Evolutionary conservation across 2,113 vertebrate species (phyloP).

Genomic region (Diadophis punctatus): DNA sequence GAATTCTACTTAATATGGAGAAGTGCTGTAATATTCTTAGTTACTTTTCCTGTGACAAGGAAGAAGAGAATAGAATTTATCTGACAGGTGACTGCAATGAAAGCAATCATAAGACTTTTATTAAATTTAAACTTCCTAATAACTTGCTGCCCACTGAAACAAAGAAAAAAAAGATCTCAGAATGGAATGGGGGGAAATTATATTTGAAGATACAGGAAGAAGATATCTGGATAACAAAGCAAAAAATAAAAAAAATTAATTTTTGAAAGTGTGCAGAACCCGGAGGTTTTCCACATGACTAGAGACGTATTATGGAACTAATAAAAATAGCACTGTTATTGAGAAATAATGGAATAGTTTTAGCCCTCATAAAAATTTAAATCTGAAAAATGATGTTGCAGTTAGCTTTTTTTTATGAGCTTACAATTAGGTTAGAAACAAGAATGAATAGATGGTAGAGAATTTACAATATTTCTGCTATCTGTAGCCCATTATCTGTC

Average conservation of each 20-base stretch:
- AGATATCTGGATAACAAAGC: constrained; percentile 36
- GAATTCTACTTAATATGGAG: background rate
- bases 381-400: constrained; percentile 29
- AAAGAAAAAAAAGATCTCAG: constrained; percentile 41
- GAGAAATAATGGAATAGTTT: constrained; percentile 41
- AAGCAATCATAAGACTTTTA: constrained; percentile 40
- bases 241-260: constrained; percentile 54
- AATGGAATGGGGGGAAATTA: constrained; percentile 40
- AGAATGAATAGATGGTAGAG: background rate
- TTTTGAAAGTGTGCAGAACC: constrained; percentile 33
- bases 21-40: background rate
- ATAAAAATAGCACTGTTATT: constrained; percentile 41
- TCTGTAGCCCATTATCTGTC: background rate
- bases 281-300: constrained; percentile 44
- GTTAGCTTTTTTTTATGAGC: constrained; percentile 3
- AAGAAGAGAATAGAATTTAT: constrained; percentile 37
- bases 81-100: constrained; percentile 34
- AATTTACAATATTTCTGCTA: background rate
- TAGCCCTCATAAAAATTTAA: constrained; percentile 43
- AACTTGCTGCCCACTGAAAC: constrained; percentile 38
- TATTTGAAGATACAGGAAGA: constrained; percentile 30
- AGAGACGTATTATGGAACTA: constrained; percentile 38
- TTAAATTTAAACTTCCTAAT: constrained; percentile 53
- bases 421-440: background rate
- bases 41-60: constrained; percentile 1